Evolutionary conservation across 2,888 invertebrate species (phyloP).

Genomic region (Dinocampus coccinellae): DNA sequence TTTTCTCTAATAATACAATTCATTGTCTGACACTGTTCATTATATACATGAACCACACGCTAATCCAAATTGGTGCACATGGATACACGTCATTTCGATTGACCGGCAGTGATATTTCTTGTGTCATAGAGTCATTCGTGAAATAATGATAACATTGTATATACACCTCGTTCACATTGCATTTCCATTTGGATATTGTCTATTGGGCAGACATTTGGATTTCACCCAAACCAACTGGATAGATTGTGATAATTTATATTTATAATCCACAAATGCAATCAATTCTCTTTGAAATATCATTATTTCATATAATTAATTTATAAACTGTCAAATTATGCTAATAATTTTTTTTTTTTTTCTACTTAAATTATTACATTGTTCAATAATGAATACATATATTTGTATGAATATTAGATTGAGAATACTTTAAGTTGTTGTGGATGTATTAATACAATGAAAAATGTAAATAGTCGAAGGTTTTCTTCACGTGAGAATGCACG

Average conservation of each 20-base stretch:
- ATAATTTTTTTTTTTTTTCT: too few species aligned
- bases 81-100: constrained; percentile 14
- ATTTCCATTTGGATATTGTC: background rate
- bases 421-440: background rate
- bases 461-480: background rate
- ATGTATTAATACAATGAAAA: background rate
- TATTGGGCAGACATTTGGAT: background rate
- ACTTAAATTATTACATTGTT: too few species aligned
- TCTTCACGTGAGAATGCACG: too few species aligned
- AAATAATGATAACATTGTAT: constrained; percentile 29
- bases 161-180: background rate
- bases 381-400: too few species aligned
- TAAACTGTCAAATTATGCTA: too few species aligned
- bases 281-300: background rate
- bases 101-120: constrained; percentile 2
- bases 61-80: constrained; percentile 29
- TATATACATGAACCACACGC: constrained; percentile 3
- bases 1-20: constrained; percentile 11
- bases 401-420: too few species aligned
- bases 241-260: background rate
- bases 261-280: background rate
- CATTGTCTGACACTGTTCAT: background rate
- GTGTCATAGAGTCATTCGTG: constrained; percentile 7
- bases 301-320: too few species aligned
- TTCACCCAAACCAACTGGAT: background rate